Percentiles rank a stretch among this genome's conserved stretches.
Conservation (phyloP, 2,888 invertebrate species). For the Fragum fragum region DNA sequence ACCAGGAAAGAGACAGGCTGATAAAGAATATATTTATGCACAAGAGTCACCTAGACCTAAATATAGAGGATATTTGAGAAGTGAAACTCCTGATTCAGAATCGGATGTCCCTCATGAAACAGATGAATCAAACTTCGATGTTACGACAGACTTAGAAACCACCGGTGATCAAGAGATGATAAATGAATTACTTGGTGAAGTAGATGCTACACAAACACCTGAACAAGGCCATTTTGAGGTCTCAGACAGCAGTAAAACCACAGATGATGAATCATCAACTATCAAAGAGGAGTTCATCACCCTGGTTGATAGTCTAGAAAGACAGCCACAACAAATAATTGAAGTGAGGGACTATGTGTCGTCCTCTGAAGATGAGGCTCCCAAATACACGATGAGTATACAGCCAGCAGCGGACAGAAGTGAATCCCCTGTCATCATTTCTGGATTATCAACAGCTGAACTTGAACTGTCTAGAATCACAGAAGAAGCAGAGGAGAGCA, state of each 20-base stretch:
- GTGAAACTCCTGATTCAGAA: constrained; percentile 65
- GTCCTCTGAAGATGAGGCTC: constrained; percentile 61
- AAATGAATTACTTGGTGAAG: constrained; percentile 15
- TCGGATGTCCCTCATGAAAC: constrained; percentile 60
- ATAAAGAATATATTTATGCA: constrained; percentile 52
- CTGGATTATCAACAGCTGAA: constrained; percentile 53
- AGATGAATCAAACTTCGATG: constrained; percentile 59
- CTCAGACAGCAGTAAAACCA: constrained; percentile 56
- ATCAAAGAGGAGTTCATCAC: constrained; percentile 66
- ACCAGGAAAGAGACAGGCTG: constrained; percentile 37
- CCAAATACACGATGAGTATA: constrained; percentile 58
- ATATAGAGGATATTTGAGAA: constrained; percentile 35
- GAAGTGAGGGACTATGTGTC: constrained; percentile 68
- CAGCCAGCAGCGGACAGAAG: constrained; percentile 81
- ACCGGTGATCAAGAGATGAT: constrained; percentile 53
- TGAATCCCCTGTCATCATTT: constrained; percentile 77
- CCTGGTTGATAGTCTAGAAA: constrained; percentile 56
- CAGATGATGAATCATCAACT: constrained; percentile 64
- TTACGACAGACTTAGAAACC: constrained; percentile 63
- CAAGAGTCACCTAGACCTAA: constrained; percentile 56
- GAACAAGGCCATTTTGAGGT: constrained; percentile 24
- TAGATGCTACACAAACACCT: constrained; percentile 23
- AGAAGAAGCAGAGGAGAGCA: constrained; percentile 55
- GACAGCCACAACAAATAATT: constrained; percentile 53
- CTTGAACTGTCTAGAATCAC: constrained; percentile 64